Base-by-base conservation (phyloP, 2,113 vertebrate genomes). In the Lepus europaeus region DNA sequence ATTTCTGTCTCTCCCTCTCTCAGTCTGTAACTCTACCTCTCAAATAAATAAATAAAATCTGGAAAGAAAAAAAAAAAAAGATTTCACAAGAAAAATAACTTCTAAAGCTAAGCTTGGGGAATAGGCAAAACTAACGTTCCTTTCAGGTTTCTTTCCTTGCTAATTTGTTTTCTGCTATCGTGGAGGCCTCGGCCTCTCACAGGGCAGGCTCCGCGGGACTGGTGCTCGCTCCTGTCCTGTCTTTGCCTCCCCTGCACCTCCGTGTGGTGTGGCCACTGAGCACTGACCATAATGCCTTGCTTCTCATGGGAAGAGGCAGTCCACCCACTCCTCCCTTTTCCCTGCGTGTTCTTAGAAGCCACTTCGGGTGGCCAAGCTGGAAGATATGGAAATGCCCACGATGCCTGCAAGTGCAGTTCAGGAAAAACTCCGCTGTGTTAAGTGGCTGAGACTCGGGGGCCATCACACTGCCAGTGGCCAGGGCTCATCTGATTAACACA, bases 311-410 rank as follows among this genome's bases (percentile, higher is more conserved):
- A 45, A 45, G 45, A 45, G 45, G 45, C 45, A 59, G 25, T 39
- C 76, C 69, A 29, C 66, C 23, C 12, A 64, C 33, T 27, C 11
- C 16, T 66, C 11, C n/a, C 49, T 73, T 39, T 76, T 80, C 27
- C 20, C 25, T 31, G 2, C 23, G 17, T 49, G 16, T 61, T n/a
- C 49, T 16, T 25, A 51, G 10, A 33, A 84, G 27, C 25, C 6
- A n/a, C 31, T 33, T 66, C 63, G 12, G 22, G 39, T 39, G 13
- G 9, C 72, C 45, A 0, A 49, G 22, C 56, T 77, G 1, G 3
- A 69, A 12, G 63, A 3, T 9, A 17, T 1, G n/a, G 31, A 77
- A n/a, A 5, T 5, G 14, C 29, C 45, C 16, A 13, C 0, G 6
- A n/a, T 7, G 10, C 73, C 6, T 39, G 29, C 59, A 53, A n/a